A percentile compares a stretch with the other conserved stretches of the same genome.
Conservation (phyloP, 2,888 invertebrate genomes). For the Melieria picta region DNA sequence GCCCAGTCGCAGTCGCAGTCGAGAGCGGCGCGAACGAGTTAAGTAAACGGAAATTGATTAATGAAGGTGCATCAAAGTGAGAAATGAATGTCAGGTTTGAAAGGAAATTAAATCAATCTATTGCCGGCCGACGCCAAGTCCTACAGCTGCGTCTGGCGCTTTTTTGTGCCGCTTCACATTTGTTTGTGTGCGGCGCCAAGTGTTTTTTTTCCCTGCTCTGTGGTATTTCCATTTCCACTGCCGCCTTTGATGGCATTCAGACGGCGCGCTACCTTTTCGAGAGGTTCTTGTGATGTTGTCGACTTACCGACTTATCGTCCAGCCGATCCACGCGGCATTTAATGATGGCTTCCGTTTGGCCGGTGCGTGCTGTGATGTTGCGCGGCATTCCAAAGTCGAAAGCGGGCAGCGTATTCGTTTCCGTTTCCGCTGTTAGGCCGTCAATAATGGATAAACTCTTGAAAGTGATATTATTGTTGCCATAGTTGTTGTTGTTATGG, state of each 20-base stretch:
- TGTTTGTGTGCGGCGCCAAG: not conserved
- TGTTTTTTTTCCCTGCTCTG: not conserved
- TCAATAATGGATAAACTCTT: slow-evolving; percentile 57
- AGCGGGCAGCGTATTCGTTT: slow-evolving; percentile 54
- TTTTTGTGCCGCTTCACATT: not conserved
- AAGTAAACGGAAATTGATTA: slow-evolving; percentile 44
- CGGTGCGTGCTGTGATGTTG: slow-evolving; percentile 86
- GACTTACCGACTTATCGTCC: slow-evolving; percentile 83
- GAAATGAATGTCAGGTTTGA: slow-evolving; percentile 27
- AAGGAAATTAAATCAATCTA: slow-evolving; percentile 28
- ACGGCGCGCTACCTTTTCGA: not conserved
- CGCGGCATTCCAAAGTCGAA: slow-evolving; percentile 87
- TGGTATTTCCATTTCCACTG: not conserved
- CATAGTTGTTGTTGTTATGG: slow-evolving; percentile 45
- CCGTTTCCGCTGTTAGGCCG: slow-evolving; percentile 43
- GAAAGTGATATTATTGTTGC: slow-evolving; percentile 57
- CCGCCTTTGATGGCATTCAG: not conserved
- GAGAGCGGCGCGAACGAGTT: not conserved
- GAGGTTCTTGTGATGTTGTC: not conserved
- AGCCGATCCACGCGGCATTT: slow-evolving; percentile 88
- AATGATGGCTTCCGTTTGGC: slow-evolving; percentile 83
- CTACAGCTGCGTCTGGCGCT: not conserved
- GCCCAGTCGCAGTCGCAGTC: not conserved
- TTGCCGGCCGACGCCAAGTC: not conserved
- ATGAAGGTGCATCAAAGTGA: slow-evolving; percentile 40